phyloP scores from a whole-genome alignment of 2,113 vertebrate genomes.

The Gallinago media region DNA sequence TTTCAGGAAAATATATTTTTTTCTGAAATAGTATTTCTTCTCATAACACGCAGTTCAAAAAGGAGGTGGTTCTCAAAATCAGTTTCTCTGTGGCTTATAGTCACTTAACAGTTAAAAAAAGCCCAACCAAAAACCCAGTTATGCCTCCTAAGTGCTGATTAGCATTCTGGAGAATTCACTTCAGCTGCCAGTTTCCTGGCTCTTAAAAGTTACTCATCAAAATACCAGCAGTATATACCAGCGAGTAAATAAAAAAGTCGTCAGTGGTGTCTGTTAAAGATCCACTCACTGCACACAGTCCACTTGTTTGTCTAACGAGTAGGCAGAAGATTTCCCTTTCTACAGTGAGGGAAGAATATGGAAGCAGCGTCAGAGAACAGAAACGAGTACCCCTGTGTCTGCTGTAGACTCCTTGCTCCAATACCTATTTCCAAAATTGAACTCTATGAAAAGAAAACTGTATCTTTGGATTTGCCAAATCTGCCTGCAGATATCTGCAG shows the following conservation, averaged over 20 bases:
- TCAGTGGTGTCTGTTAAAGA: neutral
- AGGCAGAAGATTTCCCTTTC: neutral
- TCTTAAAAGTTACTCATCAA: neutral
- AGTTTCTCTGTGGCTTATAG: neutral
- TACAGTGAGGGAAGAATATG: neutral
- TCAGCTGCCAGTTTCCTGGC: neutral
- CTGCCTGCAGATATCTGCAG: neutral
- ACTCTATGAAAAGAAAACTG: neutral
- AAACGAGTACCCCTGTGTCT: neutral
- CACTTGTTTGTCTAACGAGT: neutral
- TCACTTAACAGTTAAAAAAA: neutral
- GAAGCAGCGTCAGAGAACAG: neutral
- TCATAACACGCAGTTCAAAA: neutral
- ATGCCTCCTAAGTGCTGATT: neutral
- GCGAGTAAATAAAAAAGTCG: neutral
- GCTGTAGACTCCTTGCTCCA: neutral
- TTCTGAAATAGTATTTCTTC: neutral
- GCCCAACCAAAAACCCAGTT: accelerated
- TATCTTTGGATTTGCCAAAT: neutral
- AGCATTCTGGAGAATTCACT: neutral
- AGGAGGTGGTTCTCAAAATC: neutral
- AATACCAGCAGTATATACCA: neutral
- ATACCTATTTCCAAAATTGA: neutral
- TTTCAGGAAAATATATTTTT: neutral
- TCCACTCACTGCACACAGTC: neutral